A percentile compares a stretch with the other conserved stretches of the same genome.
These are phyloP conservation scores for Goniozus legneri DNA, from an alignment of 1,140 invertebrate species.

Conservation along the genomic window DNA sequence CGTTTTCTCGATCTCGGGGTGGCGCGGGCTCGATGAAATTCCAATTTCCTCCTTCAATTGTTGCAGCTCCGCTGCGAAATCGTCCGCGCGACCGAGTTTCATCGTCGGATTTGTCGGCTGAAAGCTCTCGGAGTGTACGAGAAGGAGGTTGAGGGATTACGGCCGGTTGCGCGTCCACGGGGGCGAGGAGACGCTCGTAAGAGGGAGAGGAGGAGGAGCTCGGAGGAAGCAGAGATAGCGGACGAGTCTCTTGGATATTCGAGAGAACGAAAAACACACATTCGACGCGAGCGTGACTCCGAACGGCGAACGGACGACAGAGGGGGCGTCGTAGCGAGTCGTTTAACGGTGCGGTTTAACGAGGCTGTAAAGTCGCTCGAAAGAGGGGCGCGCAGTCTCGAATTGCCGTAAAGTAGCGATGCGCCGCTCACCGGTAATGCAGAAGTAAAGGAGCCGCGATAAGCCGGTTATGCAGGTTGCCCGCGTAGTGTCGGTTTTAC, in stretches of 20 bases:
- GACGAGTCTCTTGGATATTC: too few species aligned
- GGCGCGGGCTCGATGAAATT: constrained; percentile 11
- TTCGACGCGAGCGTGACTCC: too few species aligned
- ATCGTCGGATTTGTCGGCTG: not conserved
- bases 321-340: too few species aligned
- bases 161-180: too few species aligned
- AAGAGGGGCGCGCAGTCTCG: not conserved
- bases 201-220: not conserved
- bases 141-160: too few species aligned
- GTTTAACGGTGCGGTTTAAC: not conserved
- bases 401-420: not conserved
- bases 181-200: too few species aligned
- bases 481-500: too few species aligned
- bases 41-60: constrained; percentile 1
- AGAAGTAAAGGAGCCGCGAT: not conserved
- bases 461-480: not conserved
- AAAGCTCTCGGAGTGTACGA: not conserved
- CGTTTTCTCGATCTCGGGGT: too few species aligned
- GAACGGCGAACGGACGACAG: too few species aligned
- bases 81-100: not conserved
- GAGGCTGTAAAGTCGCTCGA: not conserved
- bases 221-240: too few species aligned
- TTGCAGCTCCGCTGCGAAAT: not conserved
- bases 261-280: too few species aligned
- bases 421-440: not conserved